Conservation (phyloP, 2,888 invertebrate genomes). For the Actias luna region DNA sequence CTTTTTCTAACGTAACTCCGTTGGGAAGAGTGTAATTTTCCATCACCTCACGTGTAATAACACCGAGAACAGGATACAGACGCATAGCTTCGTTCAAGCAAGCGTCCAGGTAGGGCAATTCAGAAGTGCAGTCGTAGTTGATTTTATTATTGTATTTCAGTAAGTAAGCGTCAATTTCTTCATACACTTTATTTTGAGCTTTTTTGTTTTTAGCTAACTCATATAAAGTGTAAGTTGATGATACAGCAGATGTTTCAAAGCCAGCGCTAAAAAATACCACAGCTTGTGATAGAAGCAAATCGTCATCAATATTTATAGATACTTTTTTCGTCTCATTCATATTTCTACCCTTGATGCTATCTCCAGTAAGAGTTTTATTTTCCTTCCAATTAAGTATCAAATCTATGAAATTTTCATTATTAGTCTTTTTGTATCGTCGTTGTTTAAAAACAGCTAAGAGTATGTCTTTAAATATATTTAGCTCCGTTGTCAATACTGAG, state of each 20-base stretch:
- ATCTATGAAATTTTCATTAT: constrained; percentile 30
- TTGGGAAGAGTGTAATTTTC: constrained; percentile 40
- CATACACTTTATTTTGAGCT: constrained; percentile 27
- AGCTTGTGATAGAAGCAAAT: constrained; percentile 70
- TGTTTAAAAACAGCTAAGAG: constrained; percentile 14
- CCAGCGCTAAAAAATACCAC: constrained; percentile 62
- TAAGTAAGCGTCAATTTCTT: constrained; percentile 42
- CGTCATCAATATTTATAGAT: constrained; percentile 41
- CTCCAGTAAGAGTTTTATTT: constrained; percentile 25
- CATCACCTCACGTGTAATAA: constrained; percentile 36
- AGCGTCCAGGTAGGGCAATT: constrained; percentile 42
- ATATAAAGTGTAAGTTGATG: constrained; percentile 35
- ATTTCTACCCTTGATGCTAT: constrained; percentile 20
- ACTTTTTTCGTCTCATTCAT: not conserved
- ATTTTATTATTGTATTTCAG: constrained; percentile 28
- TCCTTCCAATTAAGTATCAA: constrained; percentile 23
- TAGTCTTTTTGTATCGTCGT: constrained; percentile 21
- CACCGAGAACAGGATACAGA: constrained; percentile 38
- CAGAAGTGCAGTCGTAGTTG: constrained; percentile 37
- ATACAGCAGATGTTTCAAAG: constrained; percentile 42
- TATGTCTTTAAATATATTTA: constrained; percentile 14
- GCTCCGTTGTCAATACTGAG: constrained; percentile 8
- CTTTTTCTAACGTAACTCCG: constrained; percentile 39
- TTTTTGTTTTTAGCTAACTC: constrained; percentile 38
- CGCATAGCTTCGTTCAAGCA: constrained; percentile 43